Base-by-base conservation (phyloP, 2,888 invertebrate species). In the Pyrochroa serraticornis region DNA sequence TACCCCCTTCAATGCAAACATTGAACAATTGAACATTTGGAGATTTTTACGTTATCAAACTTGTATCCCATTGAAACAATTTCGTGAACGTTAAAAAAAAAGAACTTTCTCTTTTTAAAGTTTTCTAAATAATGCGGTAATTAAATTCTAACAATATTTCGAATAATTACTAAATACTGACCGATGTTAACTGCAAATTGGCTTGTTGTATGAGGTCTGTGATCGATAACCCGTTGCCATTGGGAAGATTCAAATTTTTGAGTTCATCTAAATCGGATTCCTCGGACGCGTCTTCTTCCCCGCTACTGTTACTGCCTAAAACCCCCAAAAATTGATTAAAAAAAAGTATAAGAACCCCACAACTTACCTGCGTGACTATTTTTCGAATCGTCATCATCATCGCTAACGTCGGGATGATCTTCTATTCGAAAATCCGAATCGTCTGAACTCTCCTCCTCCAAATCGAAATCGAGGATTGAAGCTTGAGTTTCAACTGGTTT, bases 381-480 rank as follows among this genome's bases (percentile, higher is more conserved):
- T 59, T 87, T 84, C 0, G 89, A 89, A 74, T 90, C 88, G 74
- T 89, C 91, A 77, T 90, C 89, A 74, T 90, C 88, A 75, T 90
- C 91, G 62, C 90, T 91, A 68, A 90, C 88, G 65, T 88, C 88
- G 52, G 86, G 85, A 72, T 92, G 92, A 76, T 92, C 92, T 76
- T 93, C 93, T 57, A 93, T 93, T 50, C 95, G 87, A 80, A 95
- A 96, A 80, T 96, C 96, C 58, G 95, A 95, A 79, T 96, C 96
- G 76, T 96, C 95, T 0, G 94, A 94, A 75, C 95, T 95, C 77
- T 93, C 93, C 34, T 91, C 95, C 58, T 93, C 83, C 80, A 92
- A 92, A 81, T 93, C 93, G 70, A 93, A 91, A 77, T 92, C 91
- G 46, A 92, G 79, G 53, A 93, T 80, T 6, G 91, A 88, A 63